Conservation (phyloP, 1,140 invertebrate species). For the Lepeophtheirus salmonis region DNA sequence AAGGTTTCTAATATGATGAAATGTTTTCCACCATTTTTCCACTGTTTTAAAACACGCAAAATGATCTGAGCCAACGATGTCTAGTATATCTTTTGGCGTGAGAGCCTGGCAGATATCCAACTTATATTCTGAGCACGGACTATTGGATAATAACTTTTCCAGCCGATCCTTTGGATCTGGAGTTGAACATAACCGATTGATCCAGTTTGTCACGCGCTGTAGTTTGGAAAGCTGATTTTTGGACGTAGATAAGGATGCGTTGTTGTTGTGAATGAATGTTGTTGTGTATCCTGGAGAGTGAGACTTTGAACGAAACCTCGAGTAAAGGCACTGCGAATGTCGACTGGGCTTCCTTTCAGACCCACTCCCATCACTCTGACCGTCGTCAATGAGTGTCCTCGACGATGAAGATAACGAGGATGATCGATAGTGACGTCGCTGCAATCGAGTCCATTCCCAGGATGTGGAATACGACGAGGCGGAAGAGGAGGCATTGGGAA, state of each 20-base stretch:
- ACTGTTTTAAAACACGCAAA: neutral
- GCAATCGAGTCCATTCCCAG: neutral
- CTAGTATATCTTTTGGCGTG: neutral
- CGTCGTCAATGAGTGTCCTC: neutral
- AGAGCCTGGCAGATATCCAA: neutral
- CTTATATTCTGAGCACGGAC: neutral
- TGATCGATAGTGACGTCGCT: no score
- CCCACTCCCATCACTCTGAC: neutral
- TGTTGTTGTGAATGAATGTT: neutral
- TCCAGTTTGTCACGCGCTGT: neutral
- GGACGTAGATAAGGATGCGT: neutral
- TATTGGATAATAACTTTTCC: neutral
- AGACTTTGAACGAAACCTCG: neutral
- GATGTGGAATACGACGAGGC: no score
- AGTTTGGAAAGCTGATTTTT: neutral
- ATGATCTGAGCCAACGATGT: neutral
- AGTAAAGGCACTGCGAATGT: neutral
- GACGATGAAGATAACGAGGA: no score
- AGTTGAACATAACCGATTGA: neutral
- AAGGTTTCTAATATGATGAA: neutral
- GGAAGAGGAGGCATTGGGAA: neutral
- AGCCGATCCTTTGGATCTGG: neutral
- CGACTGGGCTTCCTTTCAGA: neutral
- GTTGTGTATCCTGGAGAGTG: neutral
- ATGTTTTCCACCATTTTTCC: neutral